Conservation (phyloP, 2,797 vertebrate species). For the Lateolabrax maculatus region DNA sequence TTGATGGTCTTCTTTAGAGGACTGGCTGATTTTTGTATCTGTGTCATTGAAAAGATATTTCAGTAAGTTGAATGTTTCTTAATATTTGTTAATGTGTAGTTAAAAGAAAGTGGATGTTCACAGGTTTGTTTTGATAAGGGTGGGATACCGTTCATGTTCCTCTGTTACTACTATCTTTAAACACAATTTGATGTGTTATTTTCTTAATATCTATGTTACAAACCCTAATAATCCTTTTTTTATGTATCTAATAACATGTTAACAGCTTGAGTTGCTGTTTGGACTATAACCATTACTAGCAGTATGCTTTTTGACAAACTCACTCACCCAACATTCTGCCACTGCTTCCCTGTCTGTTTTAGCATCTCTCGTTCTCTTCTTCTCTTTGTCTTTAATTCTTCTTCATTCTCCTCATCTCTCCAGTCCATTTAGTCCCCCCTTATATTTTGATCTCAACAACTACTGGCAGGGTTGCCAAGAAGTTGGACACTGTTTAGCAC, state of each 20-base stretch:
- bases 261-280: slow-evolving; percentile 55
- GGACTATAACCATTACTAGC: slow-evolving; percentile 48
- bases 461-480: too few relatives aligned
- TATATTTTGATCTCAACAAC: neutral
- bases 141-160: neutral
- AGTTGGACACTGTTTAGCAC: neutral
- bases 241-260: slow-evolving; percentile 25
- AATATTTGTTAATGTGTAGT: neutral
- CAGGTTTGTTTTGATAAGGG: neutral
- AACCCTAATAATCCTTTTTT: neutral
- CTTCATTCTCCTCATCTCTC: neutral
- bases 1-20: slow-evolving; percentile 20
- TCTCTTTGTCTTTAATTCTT: neutral
- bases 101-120: neutral
- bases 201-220: neutral
- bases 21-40: slow-evolving; percentile 12
- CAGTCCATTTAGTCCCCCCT: neutral
- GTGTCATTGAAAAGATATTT: neutral
- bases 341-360: slow-evolving; percentile 14
- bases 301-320: slow-evolving; percentile 36
- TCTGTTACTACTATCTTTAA: neutral
- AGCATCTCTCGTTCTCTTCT: neutral
- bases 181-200: neutral
- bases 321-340: slow-evolving; percentile 26
- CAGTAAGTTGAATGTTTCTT: neutral